Evolutionary conservation across 2,797 vertebrate species (phyloP).

Genomic region (Picus viridis): DNA sequence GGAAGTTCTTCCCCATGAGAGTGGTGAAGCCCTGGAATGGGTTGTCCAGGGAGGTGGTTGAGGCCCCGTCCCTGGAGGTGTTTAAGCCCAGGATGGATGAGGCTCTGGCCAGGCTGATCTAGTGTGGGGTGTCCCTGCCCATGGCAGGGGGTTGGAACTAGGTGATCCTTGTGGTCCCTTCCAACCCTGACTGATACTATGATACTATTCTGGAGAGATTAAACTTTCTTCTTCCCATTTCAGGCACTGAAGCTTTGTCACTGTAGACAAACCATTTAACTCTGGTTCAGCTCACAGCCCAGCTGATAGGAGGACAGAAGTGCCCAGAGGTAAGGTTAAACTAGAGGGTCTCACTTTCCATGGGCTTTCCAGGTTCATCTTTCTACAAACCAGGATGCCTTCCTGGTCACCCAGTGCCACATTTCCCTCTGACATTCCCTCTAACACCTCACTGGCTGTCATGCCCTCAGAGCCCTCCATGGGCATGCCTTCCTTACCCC

Average conservation of each 20-base stretch:
- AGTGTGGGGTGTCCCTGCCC: too few species aligned
- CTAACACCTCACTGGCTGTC: rapidly evolving
- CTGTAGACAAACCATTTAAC: not conserved
- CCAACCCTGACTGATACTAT: too few species aligned
- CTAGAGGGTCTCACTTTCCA: not conserved
- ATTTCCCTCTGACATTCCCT: not conserved
- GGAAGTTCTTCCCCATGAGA: too few species aligned
- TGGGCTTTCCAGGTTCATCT: not conserved
- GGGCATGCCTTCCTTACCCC: not conserved
- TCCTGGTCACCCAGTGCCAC: not conserved
- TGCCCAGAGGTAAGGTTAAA: not conserved
- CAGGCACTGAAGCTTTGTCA: not conserved
- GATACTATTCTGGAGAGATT: not conserved
- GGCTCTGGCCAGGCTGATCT: too few species aligned
- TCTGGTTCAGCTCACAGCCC: not conserved
- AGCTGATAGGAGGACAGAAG: rapidly evolving
- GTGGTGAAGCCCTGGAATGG: too few species aligned
- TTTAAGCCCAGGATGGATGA: too few species aligned
- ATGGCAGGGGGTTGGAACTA: too few species aligned
- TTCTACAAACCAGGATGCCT: not conserved
- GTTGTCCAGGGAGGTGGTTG: too few species aligned
- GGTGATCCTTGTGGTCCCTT: too few species aligned
- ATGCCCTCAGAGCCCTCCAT: not conserved
- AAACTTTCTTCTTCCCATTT: not conserved
- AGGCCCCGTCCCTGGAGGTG: too few species aligned